A percentile compares a stretch with the other conserved stretches of the same genome.
These are phyloP conservation scores for Halcyon leucocephala DNA, from an alignment of 2,797 vertebrate species.

Conservation along the genomic window DNA sequence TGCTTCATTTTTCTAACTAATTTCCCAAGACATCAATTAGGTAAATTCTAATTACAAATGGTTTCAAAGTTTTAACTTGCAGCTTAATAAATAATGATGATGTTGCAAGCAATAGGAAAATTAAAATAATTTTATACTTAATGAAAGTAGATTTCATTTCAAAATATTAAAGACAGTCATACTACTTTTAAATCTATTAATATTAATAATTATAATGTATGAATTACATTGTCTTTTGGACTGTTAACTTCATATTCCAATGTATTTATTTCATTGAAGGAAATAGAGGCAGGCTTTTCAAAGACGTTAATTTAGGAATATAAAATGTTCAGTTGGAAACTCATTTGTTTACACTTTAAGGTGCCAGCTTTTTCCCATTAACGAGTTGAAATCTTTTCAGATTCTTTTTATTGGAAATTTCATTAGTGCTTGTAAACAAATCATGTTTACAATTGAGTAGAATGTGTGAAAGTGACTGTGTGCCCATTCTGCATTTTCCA, in stretches of 20 bases:
- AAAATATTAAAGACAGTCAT: background rate
- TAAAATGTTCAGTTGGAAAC: constrained; percentile 21
- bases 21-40: background rate
- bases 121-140: background rate
- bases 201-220: background rate
- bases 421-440: background rate
- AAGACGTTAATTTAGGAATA: background rate
- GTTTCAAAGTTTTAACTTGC: background rate
- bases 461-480: background rate
- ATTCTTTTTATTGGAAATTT: background rate
- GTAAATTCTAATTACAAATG: background rate
- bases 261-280: background rate
- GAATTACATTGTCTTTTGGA: background rate
- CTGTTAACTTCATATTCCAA: background rate
- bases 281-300: background rate
- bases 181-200: background rate
- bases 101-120: background rate
- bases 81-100: background rate
- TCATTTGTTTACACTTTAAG: background rate
- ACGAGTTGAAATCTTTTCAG: background rate
- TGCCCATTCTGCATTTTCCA: background rate
- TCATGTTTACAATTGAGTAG: background rate
- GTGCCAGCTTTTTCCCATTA: constrained; percentile 36
- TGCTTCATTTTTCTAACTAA: background rate
- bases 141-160: background rate